Evolutionary conservation across 2,113 vertebrate genomes (phyloP), one percentile per base, ranked within the genome.

Genomic region (Myrmecobius fasciatus): DNA sequence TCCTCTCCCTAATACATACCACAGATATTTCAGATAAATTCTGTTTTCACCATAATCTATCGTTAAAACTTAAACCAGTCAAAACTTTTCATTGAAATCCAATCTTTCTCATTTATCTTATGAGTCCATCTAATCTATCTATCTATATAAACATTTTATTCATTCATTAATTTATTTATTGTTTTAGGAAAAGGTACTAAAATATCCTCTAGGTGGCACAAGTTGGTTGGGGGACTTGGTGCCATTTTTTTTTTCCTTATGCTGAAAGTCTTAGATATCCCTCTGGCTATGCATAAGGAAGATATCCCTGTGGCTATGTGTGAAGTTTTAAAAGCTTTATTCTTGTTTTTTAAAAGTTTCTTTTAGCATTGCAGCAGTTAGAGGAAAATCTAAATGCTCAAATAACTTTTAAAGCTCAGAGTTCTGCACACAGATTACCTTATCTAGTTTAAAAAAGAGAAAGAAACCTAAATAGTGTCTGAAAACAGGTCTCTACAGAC

Each of bases 321-420:
- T 95, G 91, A 98, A 97, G 97, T 97, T 97, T 93, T 96, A 97
- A 97, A 98, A 97, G 97, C 97, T 92, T 96, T 93, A 95, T 98
- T 98, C 97, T 93, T 97, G 92, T 95, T 97, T 95, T 97, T 67
- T 96, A 92, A 95, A 97, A 95, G 49, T 92, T 97, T 95, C 93
- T 94, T 98, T 97, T 96, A 96, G 96, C 97, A 96, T 91, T 95
- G 97, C 83, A 94, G 89, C 93, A 92, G 96, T 98, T 93, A 97
- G 97, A 98, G 94, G 75, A 92, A 88, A 97, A 97, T 98, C 97
- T 95, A 95, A 97, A 24, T 95, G 97, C 96, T 94, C n/a, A 95
- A 97, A 96, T 97, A 96, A 96, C 97, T 97, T 97, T 98, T 93
- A 96, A 90, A 97, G 96, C 95, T 97, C 93, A 48, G 96, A 96